Conservation (phyloP, 92 coral and sea anemone genomes). For the Phenganax marumi region DNA sequence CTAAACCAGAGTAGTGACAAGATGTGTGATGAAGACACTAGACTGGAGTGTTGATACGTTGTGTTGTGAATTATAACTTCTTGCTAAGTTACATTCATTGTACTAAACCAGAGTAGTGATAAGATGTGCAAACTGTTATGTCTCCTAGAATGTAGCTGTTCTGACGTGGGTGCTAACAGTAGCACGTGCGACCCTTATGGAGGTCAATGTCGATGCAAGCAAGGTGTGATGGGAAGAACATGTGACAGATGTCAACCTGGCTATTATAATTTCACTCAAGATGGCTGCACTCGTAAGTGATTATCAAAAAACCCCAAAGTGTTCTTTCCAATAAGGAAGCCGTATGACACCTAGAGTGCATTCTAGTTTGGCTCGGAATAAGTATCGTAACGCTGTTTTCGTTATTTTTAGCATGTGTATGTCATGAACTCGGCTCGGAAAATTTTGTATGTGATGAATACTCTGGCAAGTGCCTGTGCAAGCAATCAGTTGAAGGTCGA, state of each 20-base stretch:
- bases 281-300: slow-evolving; percentile 85
- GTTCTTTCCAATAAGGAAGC: background rate
- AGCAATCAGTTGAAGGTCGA: slow-evolving; percentile 69
- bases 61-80: too few species aligned
- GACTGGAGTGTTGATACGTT: too few species aligned
- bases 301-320: background rate
- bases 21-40: too few species aligned
- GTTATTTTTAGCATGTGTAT: slow-evolving; percentile 67
- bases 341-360: background rate
- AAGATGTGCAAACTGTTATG: too few species aligned
- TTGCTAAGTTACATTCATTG: too few species aligned
- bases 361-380: background rate
- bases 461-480: slow-evolving; percentile 90
- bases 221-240: slow-evolving; percentile 82
- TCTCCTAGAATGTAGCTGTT: slow-evolving; percentile 70
- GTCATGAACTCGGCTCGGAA: slow-evolving; percentile 69
- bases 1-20: too few species aligned
- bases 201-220: slow-evolving; percentile 92
- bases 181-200: slow-evolving; percentile 68
- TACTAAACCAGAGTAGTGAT: too few species aligned
- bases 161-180: slow-evolving; percentile 62
- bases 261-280: slow-evolving; percentile 69
- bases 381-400: background rate
- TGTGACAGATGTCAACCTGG: slow-evolving; percentile 90
- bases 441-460: slow-evolving; percentile 75